These are phyloP conservation scores for Perognathus longimembris DNA, from an alignment of 2,113 vertebrate species.

Conservation along the genomic window DNA sequence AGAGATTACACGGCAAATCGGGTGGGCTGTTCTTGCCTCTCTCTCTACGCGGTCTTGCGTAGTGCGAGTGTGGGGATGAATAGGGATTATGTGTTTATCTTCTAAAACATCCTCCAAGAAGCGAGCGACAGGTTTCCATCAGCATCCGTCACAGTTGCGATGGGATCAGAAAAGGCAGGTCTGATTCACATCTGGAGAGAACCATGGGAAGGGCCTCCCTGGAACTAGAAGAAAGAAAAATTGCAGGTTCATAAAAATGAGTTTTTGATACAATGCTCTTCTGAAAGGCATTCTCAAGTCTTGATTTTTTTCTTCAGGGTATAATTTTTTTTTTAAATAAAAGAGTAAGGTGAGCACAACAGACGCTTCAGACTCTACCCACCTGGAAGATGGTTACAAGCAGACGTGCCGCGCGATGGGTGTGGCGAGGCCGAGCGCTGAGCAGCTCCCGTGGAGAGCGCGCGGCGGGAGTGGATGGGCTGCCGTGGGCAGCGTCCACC, in stretches of 20 bases:
- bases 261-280: not conserved
- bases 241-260: slow-evolving; percentile 30
- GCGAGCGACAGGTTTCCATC: slow-evolving; percentile 4
- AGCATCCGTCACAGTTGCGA: not conserved
- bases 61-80: not conserved
- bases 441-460: not conserved
- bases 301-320: slow-evolving; percentile 35
- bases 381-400: too few relatives aligned
- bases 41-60: not conserved
- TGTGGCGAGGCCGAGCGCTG: not conserved
- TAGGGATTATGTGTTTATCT: not conserved
- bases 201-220: not conserved
- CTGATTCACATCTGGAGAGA: slow-evolving; percentile 32
- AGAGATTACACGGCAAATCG: not conserved
- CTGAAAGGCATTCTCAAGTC: slow-evolving; percentile 29
- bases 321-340: not conserved
- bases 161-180: not conserved
- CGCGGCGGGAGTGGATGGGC: not conserved
- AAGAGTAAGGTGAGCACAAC: slow-evolving; percentile 4
- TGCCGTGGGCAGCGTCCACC: not conserved
- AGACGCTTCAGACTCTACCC: too few relatives aligned
- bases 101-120: not conserved
- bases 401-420: too few relatives aligned
- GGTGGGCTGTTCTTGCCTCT: not conserved
- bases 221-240: slow-evolving; percentile 14